phyloP scores from a whole-genome alignment of 2,888 invertebrate genomes.

The Leptarthrus brevirostris region DNA sequence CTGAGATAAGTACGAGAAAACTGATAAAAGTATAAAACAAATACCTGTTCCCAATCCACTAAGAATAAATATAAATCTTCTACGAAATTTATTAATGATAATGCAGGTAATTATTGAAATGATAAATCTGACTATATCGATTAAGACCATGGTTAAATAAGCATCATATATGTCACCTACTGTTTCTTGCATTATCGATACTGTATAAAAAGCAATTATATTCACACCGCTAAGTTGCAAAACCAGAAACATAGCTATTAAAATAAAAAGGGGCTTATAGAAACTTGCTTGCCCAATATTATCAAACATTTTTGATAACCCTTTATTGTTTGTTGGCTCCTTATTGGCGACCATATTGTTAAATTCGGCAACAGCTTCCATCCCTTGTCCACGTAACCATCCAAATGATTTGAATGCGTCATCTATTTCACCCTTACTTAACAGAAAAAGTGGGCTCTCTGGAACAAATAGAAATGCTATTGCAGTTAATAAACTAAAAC shows the following conservation, averaged over 20 bases:
- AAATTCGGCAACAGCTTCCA: conserved; percentile 69
- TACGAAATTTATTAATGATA: conserved; percentile 69
- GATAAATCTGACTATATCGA: conserved; percentile 71
- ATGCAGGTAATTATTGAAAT: conserved; percentile 72
- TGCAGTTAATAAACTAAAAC: conserved; percentile 69
- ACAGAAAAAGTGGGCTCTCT: conserved; percentile 75
- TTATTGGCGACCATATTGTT: conserved; percentile 69
- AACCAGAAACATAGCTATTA: conserved; percentile 72
- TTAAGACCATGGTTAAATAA: conserved; percentile 72
- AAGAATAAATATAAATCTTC: conserved; percentile 71
- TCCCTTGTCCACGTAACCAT: conserved; percentile 70
- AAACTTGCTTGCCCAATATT: conserved; percentile 69
- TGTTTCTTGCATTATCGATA: conserved; percentile 71
- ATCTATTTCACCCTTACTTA: conserved; percentile 69
- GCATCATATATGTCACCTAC: conserved; percentile 71
- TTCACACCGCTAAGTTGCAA: conserved; percentile 75
- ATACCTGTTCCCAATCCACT: conserved; percentile 72
- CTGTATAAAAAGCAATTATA: conserved; percentile 75
- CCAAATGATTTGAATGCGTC: conserved; percentile 70
- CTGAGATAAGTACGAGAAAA: conserved; percentile 66
- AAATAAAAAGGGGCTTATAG: conserved; percentile 71
- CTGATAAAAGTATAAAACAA: conserved; percentile 69
- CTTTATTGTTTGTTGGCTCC: conserved; percentile 55
- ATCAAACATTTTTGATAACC: conserved; percentile 60
- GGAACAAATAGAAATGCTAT: conserved; percentile 69